Evolutionary conservation across 2,113 vertebrate species (phyloP), one percentile per base, ranked within the genome.

Genomic region (Danionella cerebrum): DNA sequence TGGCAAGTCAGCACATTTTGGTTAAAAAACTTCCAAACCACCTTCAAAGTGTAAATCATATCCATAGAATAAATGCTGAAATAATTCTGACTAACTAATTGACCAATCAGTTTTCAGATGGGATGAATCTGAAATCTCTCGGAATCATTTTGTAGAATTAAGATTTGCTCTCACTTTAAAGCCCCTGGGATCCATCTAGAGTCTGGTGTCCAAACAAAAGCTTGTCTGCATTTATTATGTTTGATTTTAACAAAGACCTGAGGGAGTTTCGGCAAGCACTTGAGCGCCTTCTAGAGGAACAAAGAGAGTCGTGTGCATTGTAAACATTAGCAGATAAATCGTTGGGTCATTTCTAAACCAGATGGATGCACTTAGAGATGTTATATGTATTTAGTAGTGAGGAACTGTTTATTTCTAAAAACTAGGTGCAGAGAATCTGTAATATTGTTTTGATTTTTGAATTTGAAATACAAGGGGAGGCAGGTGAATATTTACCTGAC

Each of bases 161-260:
- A 22, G 27, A 16, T 35, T 21, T 57, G 53, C 53, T 47, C 44
- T 6, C 2, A 2, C 27, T 64, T 6, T 48, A 68, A 22, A 57
- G 39, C 7, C 4, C 24, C 9, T 21, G 38, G 25, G 33, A 48
- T 19, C 1, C 6, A 7, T 65, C 22, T 18, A 57, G 41, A 44
- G 59, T 69, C 24, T 47, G 45, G 29, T 66, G 19, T 47, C 27
- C 38, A 74, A 65, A 65, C 59, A 65, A 69, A 65, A 54, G 36
- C 57, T 38, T 45, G 59, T 44, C 45, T 45, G 44, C 18, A 4
- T 35, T 54, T 54, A 54, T 65, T 66, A 62, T 59, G 62, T 66
- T 70, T 55, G 39, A 65, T 45, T 65, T 64, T 64, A 70, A 74
- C 72, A 74, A 74, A 74, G 67, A 70, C 72, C 62, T 8, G 16